Percentiles rank a stretch among this genome's conserved stretches.
These are phyloP conservation scores for Trichonephila inaurata DNA, from an alignment of 1,140 invertebrate genomes.

Conservation along the genomic window DNA sequence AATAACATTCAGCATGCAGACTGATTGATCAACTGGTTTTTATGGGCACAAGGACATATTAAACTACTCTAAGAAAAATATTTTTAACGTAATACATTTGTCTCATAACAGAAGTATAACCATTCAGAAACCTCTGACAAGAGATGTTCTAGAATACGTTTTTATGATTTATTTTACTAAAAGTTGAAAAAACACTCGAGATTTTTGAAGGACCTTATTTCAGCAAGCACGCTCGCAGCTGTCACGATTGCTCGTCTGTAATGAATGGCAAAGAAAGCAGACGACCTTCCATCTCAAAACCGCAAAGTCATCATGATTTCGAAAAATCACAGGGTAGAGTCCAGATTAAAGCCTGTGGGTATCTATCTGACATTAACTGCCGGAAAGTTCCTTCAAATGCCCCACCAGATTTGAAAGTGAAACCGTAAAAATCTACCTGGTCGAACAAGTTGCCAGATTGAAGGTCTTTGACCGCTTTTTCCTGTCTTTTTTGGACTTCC, in stretches of 20 bases:
- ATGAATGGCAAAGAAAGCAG: neutral
- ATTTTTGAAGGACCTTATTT: neutral
- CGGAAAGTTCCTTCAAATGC: constrained; percentile 7
- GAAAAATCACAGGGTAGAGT: neutral
- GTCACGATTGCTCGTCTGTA: neutral
- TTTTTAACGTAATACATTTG: too few species aligned
- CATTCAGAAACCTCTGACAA: neutral
- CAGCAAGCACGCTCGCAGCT: neutral
- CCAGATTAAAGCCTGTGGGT: neutral
- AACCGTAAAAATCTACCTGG: neutral
- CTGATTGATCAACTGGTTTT: too few species aligned
- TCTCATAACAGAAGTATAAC: too few species aligned
- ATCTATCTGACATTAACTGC: neutral
- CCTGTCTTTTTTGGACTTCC: neutral
- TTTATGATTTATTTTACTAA: neutral
- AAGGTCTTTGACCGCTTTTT: constrained; percentile 21
- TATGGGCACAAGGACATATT: too few species aligned
- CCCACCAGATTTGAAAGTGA: neutral
- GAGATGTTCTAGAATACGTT: neutral
- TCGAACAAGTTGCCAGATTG: neutral
- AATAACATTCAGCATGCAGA: too few species aligned
- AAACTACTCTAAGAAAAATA: too few species aligned
- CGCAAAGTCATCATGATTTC: neutral
- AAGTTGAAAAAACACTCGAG: neutral
- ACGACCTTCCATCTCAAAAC: neutral